These are phyloP conservation scores for Stichodactyla mertensii DNA, from an alignment of 64 coral and sea anemone genomes.

Conservation along the genomic window DNA sequence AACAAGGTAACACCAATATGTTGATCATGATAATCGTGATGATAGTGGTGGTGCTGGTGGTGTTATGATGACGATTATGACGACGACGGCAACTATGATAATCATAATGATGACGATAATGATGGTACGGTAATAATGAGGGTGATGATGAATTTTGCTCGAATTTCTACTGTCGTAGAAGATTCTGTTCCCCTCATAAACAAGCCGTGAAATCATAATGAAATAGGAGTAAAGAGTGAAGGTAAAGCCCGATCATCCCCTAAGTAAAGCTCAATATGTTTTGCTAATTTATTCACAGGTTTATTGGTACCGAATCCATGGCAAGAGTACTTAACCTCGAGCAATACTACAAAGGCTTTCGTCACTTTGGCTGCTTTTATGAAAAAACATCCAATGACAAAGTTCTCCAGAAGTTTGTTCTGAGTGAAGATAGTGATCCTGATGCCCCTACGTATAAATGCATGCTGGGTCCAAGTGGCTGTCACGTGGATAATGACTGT, in stretches of 20 bases:
- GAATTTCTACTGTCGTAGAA: no score
- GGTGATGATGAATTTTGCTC: no score
- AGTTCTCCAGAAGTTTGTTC: conserved; percentile 21
- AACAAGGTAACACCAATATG: neutral
- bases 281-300: neutral
- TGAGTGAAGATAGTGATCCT: neutral
- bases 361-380: conserved; percentile 22
- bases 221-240: no score
- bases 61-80: no score
- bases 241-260: no score
- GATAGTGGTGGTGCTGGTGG: neutral
- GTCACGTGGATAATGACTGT: conserved; percentile 38
- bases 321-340: conserved; percentile 28
- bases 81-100: no score
- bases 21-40: neutral
- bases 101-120: no score
- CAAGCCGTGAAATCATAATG: no score
- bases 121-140: no score
- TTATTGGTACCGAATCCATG: neutral
- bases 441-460: conserved; percentile 28
- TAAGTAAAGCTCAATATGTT: neutral
- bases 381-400: neutral
- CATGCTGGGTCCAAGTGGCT: conserved; percentile 25
- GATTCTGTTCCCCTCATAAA: no score
- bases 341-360: conserved; percentile 38